Percentiles rank a stretch among this genome's conserved stretches.
Evolutionary conservation across 2,888 invertebrate genomes (phyloP).

Genomic region (Drosophila monieri): DNA sequence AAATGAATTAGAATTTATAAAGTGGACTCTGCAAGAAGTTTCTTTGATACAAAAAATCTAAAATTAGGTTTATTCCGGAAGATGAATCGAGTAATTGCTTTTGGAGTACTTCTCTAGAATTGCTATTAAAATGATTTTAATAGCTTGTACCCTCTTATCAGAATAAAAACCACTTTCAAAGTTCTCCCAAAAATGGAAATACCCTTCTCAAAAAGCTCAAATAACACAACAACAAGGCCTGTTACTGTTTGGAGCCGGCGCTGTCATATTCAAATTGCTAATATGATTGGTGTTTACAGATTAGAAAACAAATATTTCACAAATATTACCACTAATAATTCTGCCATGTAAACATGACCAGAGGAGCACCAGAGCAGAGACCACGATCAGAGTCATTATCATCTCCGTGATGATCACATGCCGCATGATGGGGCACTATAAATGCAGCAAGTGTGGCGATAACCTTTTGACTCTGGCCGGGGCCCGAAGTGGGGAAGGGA

Average conservation of each 20-base stretch:
- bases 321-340: constrained; percentile 81
- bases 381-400: constrained; percentile 37
- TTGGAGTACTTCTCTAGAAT: background rate
- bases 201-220: constrained; percentile 1
- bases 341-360: constrained; percentile 59
- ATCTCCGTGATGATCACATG: constrained; percentile 43
- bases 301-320: constrained; percentile 83
- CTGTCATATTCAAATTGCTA: constrained; percentile 83
- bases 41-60: too few relatives aligned
- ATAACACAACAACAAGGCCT: constrained; percentile 54
- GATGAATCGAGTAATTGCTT: too few relatives aligned
- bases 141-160: background rate
- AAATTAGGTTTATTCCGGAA: too few relatives aligned
- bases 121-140: background rate
- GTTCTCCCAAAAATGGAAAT: background rate
- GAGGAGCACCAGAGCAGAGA: constrained; percentile 23
- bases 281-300: constrained; percentile 83
- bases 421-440: constrained; percentile 62
- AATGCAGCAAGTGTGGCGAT: constrained; percentile 78
- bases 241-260: constrained; percentile 71
- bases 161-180: background rate
- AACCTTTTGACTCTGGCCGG: constrained; percentile 81
- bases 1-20: too few relatives aligned
- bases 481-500: constrained; percentile 33
- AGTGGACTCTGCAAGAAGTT: too few relatives aligned